These are phyloP conservation scores for Montipora efflorescens DNA, from an alignment of 64 coral and sea anemone genomes.

Conservation along the genomic window DNA sequence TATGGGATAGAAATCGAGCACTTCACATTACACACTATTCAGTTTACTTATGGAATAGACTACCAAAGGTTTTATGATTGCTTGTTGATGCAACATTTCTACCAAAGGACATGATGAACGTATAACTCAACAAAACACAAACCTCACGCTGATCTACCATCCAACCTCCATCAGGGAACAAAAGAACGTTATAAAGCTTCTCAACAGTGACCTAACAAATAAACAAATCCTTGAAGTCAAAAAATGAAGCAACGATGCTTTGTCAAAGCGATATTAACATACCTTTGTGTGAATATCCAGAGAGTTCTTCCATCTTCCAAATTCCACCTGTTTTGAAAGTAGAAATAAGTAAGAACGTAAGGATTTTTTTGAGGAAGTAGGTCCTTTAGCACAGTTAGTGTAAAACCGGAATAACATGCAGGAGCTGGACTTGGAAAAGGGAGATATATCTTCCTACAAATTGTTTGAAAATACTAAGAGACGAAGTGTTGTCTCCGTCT, in stretches of 20 bases:
- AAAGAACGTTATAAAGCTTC: conserved; percentile 77
- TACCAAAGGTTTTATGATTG: too few relatives aligned
- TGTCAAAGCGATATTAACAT: background rate
- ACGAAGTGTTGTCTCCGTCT: too few relatives aligned
- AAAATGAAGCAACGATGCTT: background rate
- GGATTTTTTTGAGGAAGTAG: background rate
- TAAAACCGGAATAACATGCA: too few relatives aligned
- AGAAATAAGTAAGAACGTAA: background rate
- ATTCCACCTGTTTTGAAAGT: conserved; percentile 74
- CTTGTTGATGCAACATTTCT: too few relatives aligned
- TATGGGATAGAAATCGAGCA: too few relatives aligned
- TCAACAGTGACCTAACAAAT: conserved; percentile 73
- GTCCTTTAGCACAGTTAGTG: too few relatives aligned
- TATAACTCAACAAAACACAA: background rate
- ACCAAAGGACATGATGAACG: too few relatives aligned
- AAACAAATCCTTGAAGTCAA: background rate
- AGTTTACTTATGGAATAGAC: too few relatives aligned
- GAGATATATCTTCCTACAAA: too few relatives aligned
- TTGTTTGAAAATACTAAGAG: too few relatives aligned
- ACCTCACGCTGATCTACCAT: conserved; percentile 77
- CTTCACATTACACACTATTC: too few relatives aligned
- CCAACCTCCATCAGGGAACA: conserved; percentile 88
- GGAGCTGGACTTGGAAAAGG: too few relatives aligned
- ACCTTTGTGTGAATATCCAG: conserved; percentile 94
- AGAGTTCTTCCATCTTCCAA: conserved; percentile 94